Evolutionary conservation across 2,797 vertebrate genomes (phyloP), one percentile per base, ranked within the genome.

Genomic region (Hoplostethus mediterraneus): DNA sequence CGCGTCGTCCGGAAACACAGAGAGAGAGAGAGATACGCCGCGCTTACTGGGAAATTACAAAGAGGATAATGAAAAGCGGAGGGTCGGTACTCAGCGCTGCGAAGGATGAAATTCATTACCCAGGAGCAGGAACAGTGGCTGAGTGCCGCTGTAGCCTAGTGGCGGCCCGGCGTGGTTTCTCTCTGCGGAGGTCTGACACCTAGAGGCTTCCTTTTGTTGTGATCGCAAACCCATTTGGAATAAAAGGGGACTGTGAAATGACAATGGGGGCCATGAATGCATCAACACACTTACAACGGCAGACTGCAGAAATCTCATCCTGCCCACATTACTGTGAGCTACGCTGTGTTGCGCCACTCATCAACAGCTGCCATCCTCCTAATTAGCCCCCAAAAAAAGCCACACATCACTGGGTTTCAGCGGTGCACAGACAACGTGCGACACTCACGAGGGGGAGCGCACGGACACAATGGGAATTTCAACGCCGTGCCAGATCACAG

Each of bases 341-440:
- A 67, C 28, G 75, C 87, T 79, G 84, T 55, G 59, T 75, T 66
- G 77, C 73, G 74, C 65, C 67, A 67, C 83, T 85, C 87, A 85
- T 86, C 86, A 91, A 90, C 92, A 94, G 92, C 92, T 93, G 92
- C 83, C 82, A 85, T 83, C 67, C 60, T 73, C 78, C 86, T 94
- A 94, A 95, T 95, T 93, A 93, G 91, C 71, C 70, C 65, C 71
- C n/a, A n/a, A 62, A 70, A 90, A 89, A 87, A 88, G 87, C 84
- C 81, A 91, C 93, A 91, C 92, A 89, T 92, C 90, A 77, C 67
- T 89, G 89, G 82, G 86, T 84, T 89, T 85, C 87, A 87, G 85
- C 31, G 59, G 85, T 76, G 81, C 84, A 75, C 68, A 84, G 81
- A 90, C 82, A 89, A 83, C 73, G 80, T 75, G 73, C 77, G 85